phyloP scores from a whole-genome alignment of 2,888 invertebrate genomes.

The Parnassius orleans region DNA sequence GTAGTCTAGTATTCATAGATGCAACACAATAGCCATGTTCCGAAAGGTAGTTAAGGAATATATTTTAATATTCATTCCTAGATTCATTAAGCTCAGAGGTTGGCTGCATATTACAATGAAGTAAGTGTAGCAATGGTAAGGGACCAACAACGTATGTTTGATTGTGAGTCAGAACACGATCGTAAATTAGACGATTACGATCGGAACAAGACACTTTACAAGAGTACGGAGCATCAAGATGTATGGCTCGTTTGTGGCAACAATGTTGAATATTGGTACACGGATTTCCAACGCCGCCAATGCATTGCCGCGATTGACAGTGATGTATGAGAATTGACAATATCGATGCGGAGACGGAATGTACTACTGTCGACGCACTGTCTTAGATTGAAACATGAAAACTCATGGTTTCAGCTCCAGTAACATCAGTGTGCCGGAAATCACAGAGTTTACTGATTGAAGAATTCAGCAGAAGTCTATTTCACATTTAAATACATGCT shows the following conservation, averaged over 20 bases:
- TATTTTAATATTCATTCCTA: slow-evolving; percentile 11
- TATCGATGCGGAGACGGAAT: slow-evolving; percentile 10
- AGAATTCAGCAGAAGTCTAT: too few species aligned
- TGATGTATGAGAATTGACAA: slow-evolving; percentile 23
- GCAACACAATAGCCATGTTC: too few species aligned
- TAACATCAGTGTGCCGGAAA: neutral
- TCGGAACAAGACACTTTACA: slow-evolving; percentile 53
- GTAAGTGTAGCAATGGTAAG: slow-evolving; percentile 10
- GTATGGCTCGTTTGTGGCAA: slow-evolving; percentile 22
- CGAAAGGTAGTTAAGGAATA: neutral
- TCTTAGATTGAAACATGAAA: slow-evolving; percentile 11
- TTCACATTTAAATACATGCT: too few species aligned
- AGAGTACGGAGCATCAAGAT: slow-evolving; percentile 30
- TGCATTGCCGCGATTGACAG: slow-evolving; percentile 17
- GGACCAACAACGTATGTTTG: slow-evolving; percentile 28
- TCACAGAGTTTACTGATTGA: too few species aligned
- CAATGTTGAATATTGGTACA: slow-evolving; percentile 18
- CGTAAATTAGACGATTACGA: slow-evolving; percentile 65
- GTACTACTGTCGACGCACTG: slow-evolving; percentile 3
- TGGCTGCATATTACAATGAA: slow-evolving; percentile 3
- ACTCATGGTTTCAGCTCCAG: neutral
- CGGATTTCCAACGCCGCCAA: slow-evolving; percentile 14
- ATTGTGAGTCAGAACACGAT: slow-evolving; percentile 41
- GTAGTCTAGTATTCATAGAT: too few species aligned
- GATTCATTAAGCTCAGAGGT: neutral